Conservation (phyloP, 1,140 invertebrate species). For the Oreohelix idahoensis region DNA sequence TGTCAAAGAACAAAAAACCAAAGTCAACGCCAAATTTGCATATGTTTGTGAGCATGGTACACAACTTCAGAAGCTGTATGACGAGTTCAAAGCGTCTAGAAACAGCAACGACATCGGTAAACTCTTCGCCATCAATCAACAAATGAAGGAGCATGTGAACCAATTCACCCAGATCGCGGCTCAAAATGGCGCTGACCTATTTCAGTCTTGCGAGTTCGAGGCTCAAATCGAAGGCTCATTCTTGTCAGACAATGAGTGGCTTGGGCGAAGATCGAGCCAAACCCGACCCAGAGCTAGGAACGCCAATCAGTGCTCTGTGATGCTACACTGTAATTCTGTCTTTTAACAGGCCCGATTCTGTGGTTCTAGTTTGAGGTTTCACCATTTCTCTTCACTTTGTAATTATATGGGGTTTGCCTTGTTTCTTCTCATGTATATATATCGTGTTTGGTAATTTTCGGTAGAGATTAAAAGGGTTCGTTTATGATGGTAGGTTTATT, state of each 20-base stretch:
- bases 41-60: conserved; percentile 61
- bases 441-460: no score
- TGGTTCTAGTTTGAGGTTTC: no score
- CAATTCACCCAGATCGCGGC: conserved; percentile 54
- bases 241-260: conserved; percentile 62
- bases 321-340: no score
- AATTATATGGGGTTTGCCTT: no score
- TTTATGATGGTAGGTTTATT: no score
- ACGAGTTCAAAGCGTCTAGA: conserved; percentile 59
- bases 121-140: conserved; percentile 62
- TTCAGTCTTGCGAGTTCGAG: conserved; percentile 58
- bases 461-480: no score
- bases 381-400: no score
- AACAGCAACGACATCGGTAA: conserved; percentile 59
- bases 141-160: conserved; percentile 58
- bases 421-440: no score
- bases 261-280: conserved; percentile 58
- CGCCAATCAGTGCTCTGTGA: conserved; percentile 62
- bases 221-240: conserved; percentile 57
- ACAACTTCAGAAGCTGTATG: conserved; percentile 62
- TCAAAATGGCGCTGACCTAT: conserved; percentile 60
- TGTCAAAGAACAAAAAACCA: conserved; percentile 60
- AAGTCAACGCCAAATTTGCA: conserved; percentile 61
- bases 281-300: conserved; percentile 54
- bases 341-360: no score